Evolutionary conservation across 2,113 vertebrate species (phyloP).

Genomic region (Dipodomys ordii): DNA sequence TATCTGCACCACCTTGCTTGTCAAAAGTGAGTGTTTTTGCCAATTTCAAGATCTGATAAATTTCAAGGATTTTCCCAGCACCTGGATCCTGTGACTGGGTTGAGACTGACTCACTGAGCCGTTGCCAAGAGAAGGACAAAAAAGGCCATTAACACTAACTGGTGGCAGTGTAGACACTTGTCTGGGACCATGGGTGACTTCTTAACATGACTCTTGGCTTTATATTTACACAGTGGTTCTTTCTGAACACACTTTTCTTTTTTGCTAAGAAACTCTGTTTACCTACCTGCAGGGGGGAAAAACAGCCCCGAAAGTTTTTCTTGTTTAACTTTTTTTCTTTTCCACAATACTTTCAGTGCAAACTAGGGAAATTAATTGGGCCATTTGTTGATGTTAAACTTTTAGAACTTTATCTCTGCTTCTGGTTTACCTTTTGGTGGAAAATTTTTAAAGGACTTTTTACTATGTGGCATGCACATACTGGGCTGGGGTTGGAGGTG

Average conservation of each 20-base stretch:
- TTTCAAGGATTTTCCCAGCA: neutral
- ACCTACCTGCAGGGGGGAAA: conserved; percentile 1
- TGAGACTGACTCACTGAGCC: neutral
- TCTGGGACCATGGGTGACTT: neutral
- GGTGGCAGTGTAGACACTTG: neutral
- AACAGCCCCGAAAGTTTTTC: neutral
- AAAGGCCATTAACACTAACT: neutral
- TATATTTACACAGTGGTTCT: conserved; percentile 1
- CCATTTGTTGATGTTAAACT: neutral
- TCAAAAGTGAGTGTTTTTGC: neutral
- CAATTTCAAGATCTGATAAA: conserved; percentile 25
- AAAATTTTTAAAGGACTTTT: neutral
- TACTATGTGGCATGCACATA: neutral
- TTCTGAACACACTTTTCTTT: neutral
- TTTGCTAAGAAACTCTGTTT: conserved; percentile 37
- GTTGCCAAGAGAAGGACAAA: neutral
- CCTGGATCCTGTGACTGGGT: neutral
- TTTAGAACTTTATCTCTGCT: conserved; percentile 29
- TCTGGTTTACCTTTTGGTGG: neutral
- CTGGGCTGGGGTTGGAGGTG: neutral
- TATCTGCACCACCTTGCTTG: neutral
- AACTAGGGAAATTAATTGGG: neutral
- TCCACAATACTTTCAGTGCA: neutral
- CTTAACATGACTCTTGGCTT: neutral
- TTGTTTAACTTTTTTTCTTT: neutral